Percentiles rank a stretch among this genome's conserved stretches.
Evolutionary conservation across 2,113 vertebrate genomes (phyloP).

Genomic region (Bufo gargarizans): DNA sequence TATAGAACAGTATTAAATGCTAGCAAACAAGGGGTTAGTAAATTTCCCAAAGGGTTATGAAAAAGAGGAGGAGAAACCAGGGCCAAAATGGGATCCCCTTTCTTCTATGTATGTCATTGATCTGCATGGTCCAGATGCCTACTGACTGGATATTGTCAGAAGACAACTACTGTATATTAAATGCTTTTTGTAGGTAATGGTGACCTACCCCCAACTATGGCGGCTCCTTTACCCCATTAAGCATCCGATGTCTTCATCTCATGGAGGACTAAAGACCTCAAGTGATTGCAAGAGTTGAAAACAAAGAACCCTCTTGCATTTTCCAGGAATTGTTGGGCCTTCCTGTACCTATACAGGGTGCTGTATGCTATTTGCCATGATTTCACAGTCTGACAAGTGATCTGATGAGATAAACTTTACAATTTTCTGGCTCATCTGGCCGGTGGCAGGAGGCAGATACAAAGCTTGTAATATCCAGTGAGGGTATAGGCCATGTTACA

Average conservation of each 20-base stretch:
- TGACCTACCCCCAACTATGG: no score
- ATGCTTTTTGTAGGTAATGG: no score
- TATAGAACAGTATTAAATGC: no score
- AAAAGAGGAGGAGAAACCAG: not conserved
- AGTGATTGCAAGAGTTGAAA: not conserved
- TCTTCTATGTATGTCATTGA: no score
- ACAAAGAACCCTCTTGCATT: not conserved
- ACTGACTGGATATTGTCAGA: no score
- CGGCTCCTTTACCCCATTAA: no score
- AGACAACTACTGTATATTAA: no score
- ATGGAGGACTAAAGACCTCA: not conserved
- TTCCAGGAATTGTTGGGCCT: not conserved
- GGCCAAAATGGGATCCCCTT: no score
- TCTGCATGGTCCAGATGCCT: no score
- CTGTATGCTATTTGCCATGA: not conserved
- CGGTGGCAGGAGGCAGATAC: conserved; percentile 59
- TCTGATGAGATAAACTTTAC: conserved; percentile 58
- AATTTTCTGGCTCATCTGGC: conserved; percentile 64
- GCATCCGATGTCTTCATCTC: no score
- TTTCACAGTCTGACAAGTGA: conserved; percentile 58
- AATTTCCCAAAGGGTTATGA: no score
- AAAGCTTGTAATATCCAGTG: conserved; percentile 62
- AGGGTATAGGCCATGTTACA: conserved; percentile 60
- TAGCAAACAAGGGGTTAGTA: no score
- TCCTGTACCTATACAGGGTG: not conserved